Base-by-base conservation (phyloP, 2,113 vertebrate genomes). In the Siniperca knerii region DNA sequence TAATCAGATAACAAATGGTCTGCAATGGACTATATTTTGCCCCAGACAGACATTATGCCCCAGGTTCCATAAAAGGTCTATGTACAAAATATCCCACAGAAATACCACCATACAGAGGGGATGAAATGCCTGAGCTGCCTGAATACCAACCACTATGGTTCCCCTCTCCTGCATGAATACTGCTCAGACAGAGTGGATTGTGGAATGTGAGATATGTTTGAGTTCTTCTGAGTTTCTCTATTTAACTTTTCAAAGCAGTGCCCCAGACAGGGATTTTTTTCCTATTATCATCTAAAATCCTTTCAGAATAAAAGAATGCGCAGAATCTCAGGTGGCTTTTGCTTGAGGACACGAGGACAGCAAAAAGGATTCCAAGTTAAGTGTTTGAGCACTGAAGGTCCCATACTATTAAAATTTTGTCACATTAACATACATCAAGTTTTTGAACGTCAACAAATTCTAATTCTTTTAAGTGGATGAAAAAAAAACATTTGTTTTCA, bases 171-270 rank as follows among this genome's bases (percentile, higher is more conserved):
- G 54, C 6, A 25, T 23, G 35, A 75, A 69, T 54, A 8, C 46
- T 46, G 44, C 71, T 69, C 35, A 37, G 21, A 62, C 62, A 48
- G n/a, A 67, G 42, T 6, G 55, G 55, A 81, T 40, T 16, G 25
- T 60, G 25, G 44, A 67, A 75, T 72, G 35, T 46, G 44, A 77
- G 77, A 83, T 79, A 79, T 60, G 60, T 61, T 67, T 52, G 37
- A 65, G 48, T 10, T 66, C 11, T 66, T 66, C 1, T 44, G 79
- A 73, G 55, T 79, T 76, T 68, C 48, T 79, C 46, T 71, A 33
- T 80, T 70, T 58, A 65, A 18, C 58, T 71, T 64, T 76, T 85
- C 83, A 81, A 70, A 86, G 60, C 9, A 44, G 11, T 29, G 40
- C 8, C 48, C 21, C 15, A 55, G 84, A 44, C 67, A 11, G 20